phyloP scores from a whole-genome alignment of 2,888 invertebrate species.

The Drosophila pegasa region DNA sequence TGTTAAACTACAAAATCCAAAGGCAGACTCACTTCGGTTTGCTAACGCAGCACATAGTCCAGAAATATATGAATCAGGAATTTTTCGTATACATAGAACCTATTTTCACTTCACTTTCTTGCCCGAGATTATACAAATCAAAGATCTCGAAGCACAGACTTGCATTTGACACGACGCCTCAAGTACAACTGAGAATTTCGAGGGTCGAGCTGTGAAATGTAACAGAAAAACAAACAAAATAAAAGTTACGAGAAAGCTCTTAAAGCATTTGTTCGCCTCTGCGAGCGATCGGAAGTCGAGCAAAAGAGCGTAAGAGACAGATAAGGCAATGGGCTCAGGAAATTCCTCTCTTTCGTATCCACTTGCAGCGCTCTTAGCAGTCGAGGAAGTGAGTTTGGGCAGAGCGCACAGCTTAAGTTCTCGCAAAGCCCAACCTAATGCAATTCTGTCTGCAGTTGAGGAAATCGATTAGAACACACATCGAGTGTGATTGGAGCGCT shows the following conservation, averaged over 20 bases:
- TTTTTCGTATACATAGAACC: not conserved
- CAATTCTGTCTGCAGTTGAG: not conserved
- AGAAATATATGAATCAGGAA: not conserved
- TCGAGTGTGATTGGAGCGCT: not conserved
- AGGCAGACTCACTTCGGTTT: not conserved
- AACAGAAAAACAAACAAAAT: not conserved
- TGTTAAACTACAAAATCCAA: not conserved
- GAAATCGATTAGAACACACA: not conserved
- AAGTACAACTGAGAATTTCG: conserved; percentile 3
- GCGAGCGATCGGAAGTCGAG: not conserved
- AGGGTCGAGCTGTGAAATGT: not conserved
- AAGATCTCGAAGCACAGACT: not conserved
- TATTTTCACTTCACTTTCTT: not conserved
- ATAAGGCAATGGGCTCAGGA: not conserved
- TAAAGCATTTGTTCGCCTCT: not conserved
- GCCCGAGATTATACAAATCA: not conserved
- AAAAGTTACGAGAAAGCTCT: not conserved
- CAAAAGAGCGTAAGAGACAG: not conserved
- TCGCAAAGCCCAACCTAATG: not conserved
- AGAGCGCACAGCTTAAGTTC: not conserved
- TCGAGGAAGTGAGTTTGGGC: not conserved
- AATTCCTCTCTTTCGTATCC: not conserved
- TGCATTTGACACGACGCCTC: conserved; percentile 2
- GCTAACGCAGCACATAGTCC: not conserved
- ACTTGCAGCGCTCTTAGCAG: not conserved